Evolutionary conservation across 2,113 vertebrate species (phyloP).

Genomic region (Ochotona curzoniae): DNA sequence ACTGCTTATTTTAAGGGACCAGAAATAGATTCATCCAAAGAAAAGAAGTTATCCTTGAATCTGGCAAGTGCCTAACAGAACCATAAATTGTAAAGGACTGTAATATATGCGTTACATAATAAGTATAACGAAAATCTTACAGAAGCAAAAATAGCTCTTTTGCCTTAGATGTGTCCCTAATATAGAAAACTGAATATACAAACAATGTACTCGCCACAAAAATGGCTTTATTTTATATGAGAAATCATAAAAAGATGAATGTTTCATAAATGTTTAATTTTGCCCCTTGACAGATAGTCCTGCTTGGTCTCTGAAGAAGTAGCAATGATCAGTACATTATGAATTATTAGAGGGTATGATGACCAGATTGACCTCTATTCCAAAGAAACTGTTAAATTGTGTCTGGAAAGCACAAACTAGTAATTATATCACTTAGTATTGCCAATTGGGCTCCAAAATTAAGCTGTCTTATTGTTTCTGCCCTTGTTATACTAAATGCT

Average conservation of each 20-base stretch:
- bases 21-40: conserved; percentile 14
- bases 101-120: neutral
- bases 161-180: neutral
- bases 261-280: conserved; percentile 29
- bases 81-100: neutral
- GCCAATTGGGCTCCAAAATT: conserved; percentile 64
- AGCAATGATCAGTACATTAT: neutral
- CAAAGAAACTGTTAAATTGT: conserved; percentile 42
- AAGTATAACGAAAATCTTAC: neutral
- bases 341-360: conserved; percentile 42
- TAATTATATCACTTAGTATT: conserved; percentile 49
- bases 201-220: neutral
- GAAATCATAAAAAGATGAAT: neutral
- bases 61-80: neutral
- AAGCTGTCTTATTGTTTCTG: conserved; percentile 56
- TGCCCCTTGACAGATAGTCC: neutral
- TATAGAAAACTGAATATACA: neutral
- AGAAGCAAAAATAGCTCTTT: conserved; percentile 2
- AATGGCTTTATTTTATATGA: neutral
- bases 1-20: neutral
- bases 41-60: neutral
- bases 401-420: conserved; percentile 54
- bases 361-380: conserved; percentile 9
- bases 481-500: conserved; percentile 60
- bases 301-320: neutral